Conservation (phyloP, 1,140 invertebrate species). For the Drosophila navojoa region DNA sequence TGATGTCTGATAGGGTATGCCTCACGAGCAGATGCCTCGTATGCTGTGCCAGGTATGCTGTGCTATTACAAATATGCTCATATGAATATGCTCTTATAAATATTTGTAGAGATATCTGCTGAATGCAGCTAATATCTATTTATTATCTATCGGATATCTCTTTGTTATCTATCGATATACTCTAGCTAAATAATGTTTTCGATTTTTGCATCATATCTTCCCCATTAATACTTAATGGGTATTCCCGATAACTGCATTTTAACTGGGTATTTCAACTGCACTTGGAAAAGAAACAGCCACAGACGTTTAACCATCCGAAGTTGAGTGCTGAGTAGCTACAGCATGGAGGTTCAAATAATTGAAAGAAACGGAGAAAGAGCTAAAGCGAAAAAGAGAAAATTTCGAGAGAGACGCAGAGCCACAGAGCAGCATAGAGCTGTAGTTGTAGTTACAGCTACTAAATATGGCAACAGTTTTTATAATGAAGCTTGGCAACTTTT, state of each 20-base stretch:
- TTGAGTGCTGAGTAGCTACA: constrained; percentile 26
- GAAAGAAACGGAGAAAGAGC: background rate
- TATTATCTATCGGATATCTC: too few species aligned
- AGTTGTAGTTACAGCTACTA: constrained; percentile 41
- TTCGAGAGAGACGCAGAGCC: background rate
- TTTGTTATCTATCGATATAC: too few species aligned
- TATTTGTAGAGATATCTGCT: too few species aligned
- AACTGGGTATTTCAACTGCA: constrained; percentile 30
- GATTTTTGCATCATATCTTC: background rate
- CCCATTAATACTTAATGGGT: too few species aligned
- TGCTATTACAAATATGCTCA: background rate
- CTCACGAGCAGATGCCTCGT: background rate
- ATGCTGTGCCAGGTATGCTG: background rate
- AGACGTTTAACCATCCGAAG: constrained; percentile 36
- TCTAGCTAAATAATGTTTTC: background rate
- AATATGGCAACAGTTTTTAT: constrained; percentile 46
- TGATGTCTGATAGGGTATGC: background rate
- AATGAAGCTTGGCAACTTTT: constrained; percentile 73
- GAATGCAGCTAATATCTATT: too few species aligned
- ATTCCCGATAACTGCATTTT: too few species aligned
- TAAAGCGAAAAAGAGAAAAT: background rate
- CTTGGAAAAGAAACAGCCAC: constrained; percentile 26
- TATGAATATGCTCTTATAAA: too few species aligned
- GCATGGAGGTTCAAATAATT: background rate
- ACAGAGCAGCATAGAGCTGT: constrained; percentile 3